A percentile compares a stretch with the other conserved stretches of the same genome.
Conservation (phyloP, 2,888 invertebrate species). For the Trisateles emortualis region DNA sequence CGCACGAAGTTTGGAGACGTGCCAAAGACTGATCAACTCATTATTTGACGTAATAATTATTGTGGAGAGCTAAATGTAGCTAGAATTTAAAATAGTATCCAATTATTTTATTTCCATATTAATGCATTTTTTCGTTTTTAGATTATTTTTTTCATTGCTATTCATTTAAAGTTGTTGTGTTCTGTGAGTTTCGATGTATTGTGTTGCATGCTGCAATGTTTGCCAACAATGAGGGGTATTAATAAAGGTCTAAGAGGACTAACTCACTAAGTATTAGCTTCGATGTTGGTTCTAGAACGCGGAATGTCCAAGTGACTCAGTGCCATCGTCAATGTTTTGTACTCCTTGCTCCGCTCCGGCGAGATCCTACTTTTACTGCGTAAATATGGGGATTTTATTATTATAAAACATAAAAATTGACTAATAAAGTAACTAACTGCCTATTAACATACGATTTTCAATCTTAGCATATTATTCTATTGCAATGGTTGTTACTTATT, state of each 20-base stretch:
- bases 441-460: slow-evolving; percentile 26
- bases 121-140: no score
- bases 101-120: no score
- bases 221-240: slow-evolving; percentile 3
- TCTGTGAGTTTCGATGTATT: slow-evolving; percentile 15
- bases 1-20: no score
- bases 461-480: slow-evolving; percentile 5
- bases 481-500: slow-evolving; percentile 14
- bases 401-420: slow-evolving; percentile 23
- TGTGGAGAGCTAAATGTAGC: no score
- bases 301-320: slow-evolving; percentile 69
- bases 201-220: slow-evolving; percentile 29
- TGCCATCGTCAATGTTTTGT: slow-evolving; percentile 81
- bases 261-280: slow-evolving; percentile 56
- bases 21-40: no score
- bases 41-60: no score
- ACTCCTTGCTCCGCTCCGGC: slow-evolving; percentile 72
- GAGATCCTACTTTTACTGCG: slow-evolving; percentile 82
- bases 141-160: not conserved
- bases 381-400: slow-evolving; percentile 75
- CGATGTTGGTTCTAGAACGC: slow-evolving; percentile 74
- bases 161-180: slow-evolving; percentile 8
- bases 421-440: slow-evolving; percentile 36
- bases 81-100: no score
- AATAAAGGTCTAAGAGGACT: slow-evolving; percentile 27